Percentiles rank a stretch among this genome's conserved stretches.
Evolutionary conservation across 2,797 vertebrate genomes (phyloP).

Genomic region (Sebastes steindachneri): DNA sequence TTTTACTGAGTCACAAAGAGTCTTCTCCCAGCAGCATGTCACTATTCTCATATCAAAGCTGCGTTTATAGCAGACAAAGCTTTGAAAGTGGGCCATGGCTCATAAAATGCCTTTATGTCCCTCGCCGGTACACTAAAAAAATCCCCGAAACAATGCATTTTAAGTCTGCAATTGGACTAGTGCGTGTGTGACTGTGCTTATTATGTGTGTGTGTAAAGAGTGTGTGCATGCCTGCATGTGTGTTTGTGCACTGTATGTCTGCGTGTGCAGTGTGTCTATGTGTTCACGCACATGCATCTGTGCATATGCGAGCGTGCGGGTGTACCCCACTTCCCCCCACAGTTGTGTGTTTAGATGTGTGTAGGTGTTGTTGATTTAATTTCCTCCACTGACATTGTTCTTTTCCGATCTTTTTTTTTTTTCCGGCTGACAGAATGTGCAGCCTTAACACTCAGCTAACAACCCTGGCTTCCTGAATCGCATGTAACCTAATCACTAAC

Average conservation of each 20-base stretch:
- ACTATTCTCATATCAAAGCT: slow-evolving; percentile 81
- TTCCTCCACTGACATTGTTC: slow-evolving; percentile 76
- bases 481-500: slow-evolving; percentile 84
- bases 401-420: slow-evolving; percentile 59
- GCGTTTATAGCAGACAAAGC: slow-evolving; percentile 77
- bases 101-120: slow-evolving; percentile 78
- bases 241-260: slow-evolving; percentile 17
- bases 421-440: slow-evolving; percentile 70
- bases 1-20: slow-evolving; percentile 81
- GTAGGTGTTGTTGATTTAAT: slow-evolving; percentile 79
- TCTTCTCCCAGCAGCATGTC: slow-evolving; percentile 76
- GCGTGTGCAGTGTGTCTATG: background rate
- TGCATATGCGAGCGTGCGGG: slow-evolving; percentile 3
- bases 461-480: slow-evolving; percentile 80
- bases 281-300: background rate
- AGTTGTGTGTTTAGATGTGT: slow-evolving; percentile 62
- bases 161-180: slow-evolving; percentile 68
- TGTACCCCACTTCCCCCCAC: slow-evolving; percentile 25
- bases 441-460: slow-evolving; percentile 80
- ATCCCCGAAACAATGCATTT: slow-evolving; percentile 71
- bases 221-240: slow-evolving; percentile 12
- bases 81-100: slow-evolving; percentile 82
- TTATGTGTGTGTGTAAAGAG: slow-evolving; percentile 49
- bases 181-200: slow-evolving; percentile 54
- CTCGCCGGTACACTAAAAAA: slow-evolving; percentile 70